These are phyloP conservation scores for Pristis pectinata DNA, from an alignment of 2,797 vertebrate genomes.

Conservation along the genomic window DNA sequence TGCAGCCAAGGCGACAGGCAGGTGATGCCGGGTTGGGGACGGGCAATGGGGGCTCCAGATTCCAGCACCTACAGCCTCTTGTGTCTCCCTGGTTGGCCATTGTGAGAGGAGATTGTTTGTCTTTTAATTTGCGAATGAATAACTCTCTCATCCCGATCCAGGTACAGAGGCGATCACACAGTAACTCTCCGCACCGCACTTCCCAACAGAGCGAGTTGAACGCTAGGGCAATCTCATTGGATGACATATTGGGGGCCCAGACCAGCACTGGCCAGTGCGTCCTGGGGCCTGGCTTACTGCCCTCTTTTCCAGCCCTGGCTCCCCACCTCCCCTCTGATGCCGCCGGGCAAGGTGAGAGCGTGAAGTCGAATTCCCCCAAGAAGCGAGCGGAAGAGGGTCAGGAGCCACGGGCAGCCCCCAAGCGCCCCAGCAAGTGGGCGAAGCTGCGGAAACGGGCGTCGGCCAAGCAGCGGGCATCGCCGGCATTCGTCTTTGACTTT, in stretches of 20 bases:
- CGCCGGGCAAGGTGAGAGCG: no score
- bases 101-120: no score
- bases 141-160: constrained; percentile 62
- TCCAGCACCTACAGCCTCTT: no score
- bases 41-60: no score
- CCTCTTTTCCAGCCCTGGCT: neutral
- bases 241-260: neutral
- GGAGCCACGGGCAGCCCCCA: neutral
- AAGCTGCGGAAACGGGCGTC: no score
- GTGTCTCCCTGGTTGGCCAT: no score
- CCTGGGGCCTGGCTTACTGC: no score
- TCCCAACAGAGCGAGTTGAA: constrained; percentile 61
- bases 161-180: constrained; percentile 66
- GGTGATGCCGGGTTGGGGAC: no score
- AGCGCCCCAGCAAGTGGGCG: neutral
- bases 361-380: no score
- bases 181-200: constrained; percentile 65
- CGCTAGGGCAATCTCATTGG: constrained; percentile 49
- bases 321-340: no score
- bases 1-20: no score
- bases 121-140: constrained; percentile 41
- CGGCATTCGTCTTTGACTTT: neutral
- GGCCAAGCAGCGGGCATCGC: no score
- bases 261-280: neutral
- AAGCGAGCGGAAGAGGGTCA: neutral